phyloP scores from a whole-genome alignment of 2,797 vertebrate genomes.

The Cuculus canorus region DNA sequence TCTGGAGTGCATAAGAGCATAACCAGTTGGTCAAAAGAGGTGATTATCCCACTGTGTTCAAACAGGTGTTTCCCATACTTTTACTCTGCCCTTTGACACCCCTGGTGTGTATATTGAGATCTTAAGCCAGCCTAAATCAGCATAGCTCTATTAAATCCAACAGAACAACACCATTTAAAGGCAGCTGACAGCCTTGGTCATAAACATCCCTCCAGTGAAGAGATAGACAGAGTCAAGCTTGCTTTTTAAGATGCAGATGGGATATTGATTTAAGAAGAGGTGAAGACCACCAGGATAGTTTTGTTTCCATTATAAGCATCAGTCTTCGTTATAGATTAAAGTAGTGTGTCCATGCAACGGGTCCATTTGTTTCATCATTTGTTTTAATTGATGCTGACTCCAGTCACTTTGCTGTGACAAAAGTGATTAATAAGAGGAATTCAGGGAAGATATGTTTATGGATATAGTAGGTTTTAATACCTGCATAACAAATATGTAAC shows the following conservation, averaged over 20 bases:
- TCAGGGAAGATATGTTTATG: background rate
- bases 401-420: conserved; percentile 28
- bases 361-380: conserved; percentile 8
- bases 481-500: background rate
- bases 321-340: conserved; percentile 3
- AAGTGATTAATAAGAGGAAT: conserved; percentile 51
- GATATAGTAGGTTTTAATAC: conserved; percentile 24
- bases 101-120: background rate
- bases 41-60: background rate
- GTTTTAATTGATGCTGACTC: conserved; percentile 37
- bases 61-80: conserved; percentile 24
- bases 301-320: background rate
- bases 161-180: background rate
- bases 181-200: background rate
- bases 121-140: background rate
- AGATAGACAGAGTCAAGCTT: background rate
- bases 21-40: accelerated
- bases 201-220: background rate
- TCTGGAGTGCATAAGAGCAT: background rate
- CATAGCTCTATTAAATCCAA: background rate
- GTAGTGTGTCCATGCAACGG: background rate
- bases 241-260: conserved; percentile 17
- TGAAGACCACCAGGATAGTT: conserved; percentile 23
- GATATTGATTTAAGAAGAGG: background rate
- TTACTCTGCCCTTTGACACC: conserved; percentile 17